phyloP scores from a whole-genome alignment of 2,113 vertebrate genomes.

The Propithecus coquereli region DNA sequence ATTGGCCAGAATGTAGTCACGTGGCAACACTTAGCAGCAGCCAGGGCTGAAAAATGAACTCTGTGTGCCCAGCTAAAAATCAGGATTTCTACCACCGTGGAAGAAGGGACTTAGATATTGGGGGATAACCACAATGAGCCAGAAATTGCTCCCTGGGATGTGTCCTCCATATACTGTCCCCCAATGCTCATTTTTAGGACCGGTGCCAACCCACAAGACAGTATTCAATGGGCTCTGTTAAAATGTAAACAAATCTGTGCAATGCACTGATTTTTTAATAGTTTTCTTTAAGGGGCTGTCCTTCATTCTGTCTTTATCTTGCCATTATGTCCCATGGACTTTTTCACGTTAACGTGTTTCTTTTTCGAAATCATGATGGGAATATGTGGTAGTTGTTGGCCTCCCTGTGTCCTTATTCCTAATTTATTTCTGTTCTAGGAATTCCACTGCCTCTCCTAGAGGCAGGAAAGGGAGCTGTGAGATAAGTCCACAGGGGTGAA shows the following conservation, averaged over 20 bases:
- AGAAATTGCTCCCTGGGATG: not conserved
- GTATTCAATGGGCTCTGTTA: not conserved
- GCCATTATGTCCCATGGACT: not conserved
- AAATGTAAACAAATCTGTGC: conserved; percentile 22
- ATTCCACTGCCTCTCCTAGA: not conserved
- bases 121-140: not conserved
- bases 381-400: not conserved
- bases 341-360: not conserved
- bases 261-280: not conserved
- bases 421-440: not conserved
- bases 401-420: not conserved
- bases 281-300: not conserved
- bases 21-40: not conserved
- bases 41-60: not conserved
- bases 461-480: not conserved
- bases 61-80: not conserved
- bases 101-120: not conserved
- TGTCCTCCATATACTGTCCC: not conserved
- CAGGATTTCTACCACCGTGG: not conserved
- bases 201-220: not conserved
- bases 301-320: not conserved
- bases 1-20: not conserved
- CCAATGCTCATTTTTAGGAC: not conserved
- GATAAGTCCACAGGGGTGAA: not conserved
- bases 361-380: not conserved